phyloP scores from a whole-genome alignment of 1,140 invertebrate genomes.

The Tetramorium simillimum region DNA sequence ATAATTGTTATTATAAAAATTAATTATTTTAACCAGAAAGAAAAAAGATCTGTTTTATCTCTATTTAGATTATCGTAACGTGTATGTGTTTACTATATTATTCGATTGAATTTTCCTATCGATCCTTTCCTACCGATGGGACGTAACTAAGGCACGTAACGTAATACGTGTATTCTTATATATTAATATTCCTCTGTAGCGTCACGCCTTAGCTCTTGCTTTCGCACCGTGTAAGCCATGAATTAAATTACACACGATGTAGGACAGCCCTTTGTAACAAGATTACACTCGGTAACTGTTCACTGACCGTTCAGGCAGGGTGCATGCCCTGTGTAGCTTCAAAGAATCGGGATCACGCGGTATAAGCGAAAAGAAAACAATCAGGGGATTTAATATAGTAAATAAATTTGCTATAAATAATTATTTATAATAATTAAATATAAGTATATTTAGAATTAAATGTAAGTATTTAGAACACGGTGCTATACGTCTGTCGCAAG shows the following conservation, averaged over 20 bases:
- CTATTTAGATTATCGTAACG: background rate
- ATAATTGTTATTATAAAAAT: slow-evolving; percentile 15
- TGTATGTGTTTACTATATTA: background rate
- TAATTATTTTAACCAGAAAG: background rate
- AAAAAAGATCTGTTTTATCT: background rate
- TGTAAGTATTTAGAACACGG: background rate
- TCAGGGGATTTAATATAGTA: slow-evolving; percentile 26
- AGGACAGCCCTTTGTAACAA: slow-evolving; percentile 59
- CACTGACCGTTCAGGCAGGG: slow-evolving; percentile 44
- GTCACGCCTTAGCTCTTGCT: slow-evolving; percentile 43
- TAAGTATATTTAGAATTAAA: background rate
- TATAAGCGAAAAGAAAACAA: slow-evolving; percentile 35
- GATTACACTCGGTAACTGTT: slow-evolving; percentile 66
- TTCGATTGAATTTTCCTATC: slow-evolving; percentile 12
- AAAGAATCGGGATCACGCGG: slow-evolving; percentile 58
- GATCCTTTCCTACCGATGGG: no score
- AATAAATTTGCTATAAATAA: slow-evolving; percentile 31
- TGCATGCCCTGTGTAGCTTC: slow-evolving; percentile 45
- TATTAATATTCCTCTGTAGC: slow-evolving; percentile 43
- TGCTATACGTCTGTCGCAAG: background rate
- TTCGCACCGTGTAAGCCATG: slow-evolving; percentile 38
- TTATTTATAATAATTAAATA: slow-evolving; percentile 5
- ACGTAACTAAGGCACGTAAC: slow-evolving; percentile 18
- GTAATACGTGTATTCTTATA: slow-evolving; percentile 43
- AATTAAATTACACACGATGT: slow-evolving; percentile 72